Evolutionary conservation across 1,140 invertebrate genomes (phyloP).

Genomic region (Ceratitis capitata): DNA sequence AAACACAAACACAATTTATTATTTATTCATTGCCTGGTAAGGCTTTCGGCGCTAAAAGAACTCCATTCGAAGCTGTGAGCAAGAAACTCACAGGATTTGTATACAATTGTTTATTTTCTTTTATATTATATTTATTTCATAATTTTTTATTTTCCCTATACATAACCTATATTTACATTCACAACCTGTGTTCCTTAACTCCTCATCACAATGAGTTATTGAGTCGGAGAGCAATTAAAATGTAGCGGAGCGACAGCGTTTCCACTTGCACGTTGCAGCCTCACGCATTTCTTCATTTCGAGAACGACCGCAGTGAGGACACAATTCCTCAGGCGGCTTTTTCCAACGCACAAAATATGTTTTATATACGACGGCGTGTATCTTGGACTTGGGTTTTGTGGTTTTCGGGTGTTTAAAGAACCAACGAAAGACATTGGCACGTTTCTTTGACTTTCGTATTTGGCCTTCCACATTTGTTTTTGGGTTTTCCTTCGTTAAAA

Average conservation of each 20-base stretch:
- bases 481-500: background rate
- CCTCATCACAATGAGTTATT: background rate
- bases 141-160: background rate
- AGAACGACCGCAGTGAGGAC: conserved; percentile 50
- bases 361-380: conserved; percentile 56
- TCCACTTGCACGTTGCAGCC: conserved; percentile 40
- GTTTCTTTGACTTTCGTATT: background rate
- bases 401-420: conserved; percentile 44
- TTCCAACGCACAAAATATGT: conserved; percentile 59
- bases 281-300: background rate
- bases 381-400: conserved; percentile 44
- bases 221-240: conserved; percentile 45
- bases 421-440: conserved; percentile 50
- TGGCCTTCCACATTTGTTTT: background rate
- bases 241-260: conserved; percentile 56
- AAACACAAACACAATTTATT: too few species aligned
- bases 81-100: too few species aligned
- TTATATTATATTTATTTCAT: background rate
- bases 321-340: conserved; percentile 54
- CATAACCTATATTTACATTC: conserved; percentile 1
- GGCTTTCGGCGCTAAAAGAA: too few species aligned
- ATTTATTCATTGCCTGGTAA: too few species aligned
- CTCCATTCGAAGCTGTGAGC: too few species aligned
- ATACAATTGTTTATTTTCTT: background rate
- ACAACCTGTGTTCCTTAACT: background rate